Evolutionary conservation across 2,113 vertebrate species (phyloP), one percentile per base, ranked within the genome.

Genomic region (Suricata suricatta): DNA sequence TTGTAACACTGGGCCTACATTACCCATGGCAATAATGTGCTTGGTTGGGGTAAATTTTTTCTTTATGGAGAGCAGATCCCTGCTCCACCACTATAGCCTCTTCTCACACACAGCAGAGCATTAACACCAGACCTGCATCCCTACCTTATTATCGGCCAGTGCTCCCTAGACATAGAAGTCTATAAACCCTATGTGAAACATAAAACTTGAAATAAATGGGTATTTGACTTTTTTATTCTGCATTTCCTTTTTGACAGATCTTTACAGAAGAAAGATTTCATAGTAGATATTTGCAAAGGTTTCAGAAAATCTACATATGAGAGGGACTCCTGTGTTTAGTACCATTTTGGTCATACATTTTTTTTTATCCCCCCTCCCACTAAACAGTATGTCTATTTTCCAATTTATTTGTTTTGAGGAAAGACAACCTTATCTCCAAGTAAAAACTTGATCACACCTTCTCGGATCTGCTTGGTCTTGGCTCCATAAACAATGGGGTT

Each of bases 401-500:
- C 47, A 4, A 71, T 72, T 33, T 15, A 85, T 69, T 94, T 83
- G 4, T 96, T 33, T 83, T 86, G 80, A 1, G 15, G 72, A 79
- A 93, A 57, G 16, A 80, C 41, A 89, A 33, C 5, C 44, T 97
- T 98, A 6, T 97, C 83, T 66, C 74, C 68, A 35, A 97, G 64
- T 47, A 97, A 96, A 81, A 97, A 71, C n/a, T 77, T 98, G 66
- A 96, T 71, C 31, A 98, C 69, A 5, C 77, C 50, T 27, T 98
- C 97, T 57, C n/a, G 79, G 63, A 98, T 98, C 80, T 97, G 95
- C 79, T 98, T 98, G 52, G 98, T 98, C 60, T 98, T 98, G 8
- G 98, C 38, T 23, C 98, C 97, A 88, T 98, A 98, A 90, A 98
- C 81, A 91, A 98, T 87, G 14, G 97, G 97, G 23, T 98, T 98